phyloP scores from a whole-genome alignment of 2,113 vertebrate genomes.

The Pelodiscus sinensis region DNA sequence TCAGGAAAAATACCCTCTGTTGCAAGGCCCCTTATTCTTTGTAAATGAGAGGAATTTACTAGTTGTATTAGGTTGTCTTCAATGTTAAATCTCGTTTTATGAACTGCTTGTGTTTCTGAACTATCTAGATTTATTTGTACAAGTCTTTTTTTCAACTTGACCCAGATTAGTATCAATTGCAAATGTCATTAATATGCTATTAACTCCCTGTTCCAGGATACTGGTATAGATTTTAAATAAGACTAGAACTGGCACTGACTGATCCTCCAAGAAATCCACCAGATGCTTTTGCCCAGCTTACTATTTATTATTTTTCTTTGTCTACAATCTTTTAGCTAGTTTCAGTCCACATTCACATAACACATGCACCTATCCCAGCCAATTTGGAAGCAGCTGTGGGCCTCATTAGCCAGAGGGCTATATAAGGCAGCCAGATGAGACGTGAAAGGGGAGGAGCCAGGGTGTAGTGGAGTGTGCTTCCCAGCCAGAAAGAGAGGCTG shows the following conservation, averaged over 20 bases:
- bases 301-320: not conserved
- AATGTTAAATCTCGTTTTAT: not conserved
- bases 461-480: too few relatives aligned
- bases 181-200: not conserved
- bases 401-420: too few relatives aligned
- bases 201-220: not conserved
- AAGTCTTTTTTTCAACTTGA: not conserved
- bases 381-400: not conserved
- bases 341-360: not conserved
- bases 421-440: too few relatives aligned
- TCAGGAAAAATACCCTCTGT: too few relatives aligned
- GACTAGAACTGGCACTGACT: not conserved
- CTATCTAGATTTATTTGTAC: not conserved
- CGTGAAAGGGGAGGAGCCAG: too few relatives aligned
- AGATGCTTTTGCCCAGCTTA: not conserved
- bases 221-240: not conserved
- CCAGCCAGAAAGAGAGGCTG: too few relatives aligned
- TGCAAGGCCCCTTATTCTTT: too few relatives aligned
- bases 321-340: not conserved
- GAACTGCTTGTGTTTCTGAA: not conserved
- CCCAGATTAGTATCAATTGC: not conserved
- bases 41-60: not conserved
- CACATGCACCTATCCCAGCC: not conserved
- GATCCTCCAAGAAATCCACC: accelerated
- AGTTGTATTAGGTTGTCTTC: accelerated